Base-by-base conservation (phyloP, 1,140 invertebrate species). In the Amphibalanus amphitrite region DNA sequence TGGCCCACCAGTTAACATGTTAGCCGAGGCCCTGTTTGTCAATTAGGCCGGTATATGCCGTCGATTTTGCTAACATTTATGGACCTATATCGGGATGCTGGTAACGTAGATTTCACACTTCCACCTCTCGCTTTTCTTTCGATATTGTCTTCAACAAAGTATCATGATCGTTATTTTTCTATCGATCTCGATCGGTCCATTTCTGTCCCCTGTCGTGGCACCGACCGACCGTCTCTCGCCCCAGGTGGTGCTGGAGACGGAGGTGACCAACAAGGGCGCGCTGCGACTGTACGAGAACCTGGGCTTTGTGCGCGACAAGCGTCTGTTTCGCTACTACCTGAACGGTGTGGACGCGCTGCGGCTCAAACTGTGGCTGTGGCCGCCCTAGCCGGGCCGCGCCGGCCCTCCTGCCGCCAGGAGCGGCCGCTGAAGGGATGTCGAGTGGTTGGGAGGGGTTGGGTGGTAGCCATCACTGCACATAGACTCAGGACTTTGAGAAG, bases 341-440 rank as follows among this genome's bases (percentile, higher is more conserved):
- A 99, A 99, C 83, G 97, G 97, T 73, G 95, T 97, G 71, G 97
- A 99, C 85, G 97, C 97, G 73, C 84, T 98, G 75, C 85, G 96
- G 80, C 85, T 99, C 72, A 99, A 99, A 83, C 84, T 98, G 29
- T 98, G 95, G 95, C 86, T 98, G 75, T 91, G 91, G 87, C 26
- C 65, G n/a, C 65, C 65, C 23, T 67, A 67, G 23, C 65, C 47
- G 47, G 47, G 1, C 47, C 13, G 33, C 33, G 4, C 33, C 33
- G 33, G 33, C 15, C 33, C 33, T 38, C 33, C 33, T 38, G 33
- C 33, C 15, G 4, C 33, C 15, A 4, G 4, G 33, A 15, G 33
- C 33, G 33, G n/a, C 33, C 33, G 33, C 33, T 38, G 4, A 38
- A 15, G 4, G 15, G 15, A 15, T 38, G 15, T 38, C 33, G 33